A percentile compares a stretch with the other conserved stretches of the same genome.
These are phyloP conservation scores for Centropristis striata DNA, from an alignment of 2,113 vertebrate genomes.

Conservation along the genomic window DNA sequence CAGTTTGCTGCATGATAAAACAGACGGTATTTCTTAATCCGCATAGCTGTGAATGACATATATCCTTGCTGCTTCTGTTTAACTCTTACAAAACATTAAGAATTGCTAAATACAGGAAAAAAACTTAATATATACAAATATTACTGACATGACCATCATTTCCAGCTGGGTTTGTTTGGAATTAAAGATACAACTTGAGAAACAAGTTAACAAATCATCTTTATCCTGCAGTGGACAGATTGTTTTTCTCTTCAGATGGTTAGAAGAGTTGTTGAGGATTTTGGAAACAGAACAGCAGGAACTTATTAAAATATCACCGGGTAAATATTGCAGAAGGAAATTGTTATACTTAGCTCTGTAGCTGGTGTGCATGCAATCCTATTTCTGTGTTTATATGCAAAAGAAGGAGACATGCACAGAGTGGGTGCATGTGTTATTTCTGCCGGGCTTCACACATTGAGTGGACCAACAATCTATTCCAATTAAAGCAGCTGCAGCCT, in stretches of 20 bases:
- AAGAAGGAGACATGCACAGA: slow-evolving; percentile 35
- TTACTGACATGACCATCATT: not conserved
- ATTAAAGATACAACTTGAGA: not conserved
- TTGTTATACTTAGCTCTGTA: not conserved
- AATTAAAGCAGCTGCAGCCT: slow-evolving; percentile 77
- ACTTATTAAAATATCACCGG: not conserved
- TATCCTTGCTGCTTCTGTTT: not conserved
- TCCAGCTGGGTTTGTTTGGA: not conserved
- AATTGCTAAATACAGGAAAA: not conserved
- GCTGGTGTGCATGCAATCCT: not conserved
- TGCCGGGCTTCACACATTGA: slow-evolving; percentile 74
- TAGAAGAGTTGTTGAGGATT: not conserved
- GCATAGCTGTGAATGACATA: not conserved
- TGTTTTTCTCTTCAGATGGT: not conserved
- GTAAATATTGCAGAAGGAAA: not conserved
- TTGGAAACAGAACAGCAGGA: not conserved
- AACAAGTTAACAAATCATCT: not conserved
- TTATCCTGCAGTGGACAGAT: not conserved
- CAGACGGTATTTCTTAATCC: not conserved
- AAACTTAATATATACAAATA: not conserved
- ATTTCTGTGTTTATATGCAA: slow-evolving; percentile 28
- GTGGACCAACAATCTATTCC: slow-evolving; percentile 82
- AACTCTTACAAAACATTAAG: not conserved
- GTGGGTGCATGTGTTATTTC: slow-evolving; percentile 68
- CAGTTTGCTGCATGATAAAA: not conserved